A percentile compares a stretch with the other conserved stretches of the same genome.
Conservation (phyloP, 2,888 invertebrate genomes). For the Polylopha cassiicola region DNA sequence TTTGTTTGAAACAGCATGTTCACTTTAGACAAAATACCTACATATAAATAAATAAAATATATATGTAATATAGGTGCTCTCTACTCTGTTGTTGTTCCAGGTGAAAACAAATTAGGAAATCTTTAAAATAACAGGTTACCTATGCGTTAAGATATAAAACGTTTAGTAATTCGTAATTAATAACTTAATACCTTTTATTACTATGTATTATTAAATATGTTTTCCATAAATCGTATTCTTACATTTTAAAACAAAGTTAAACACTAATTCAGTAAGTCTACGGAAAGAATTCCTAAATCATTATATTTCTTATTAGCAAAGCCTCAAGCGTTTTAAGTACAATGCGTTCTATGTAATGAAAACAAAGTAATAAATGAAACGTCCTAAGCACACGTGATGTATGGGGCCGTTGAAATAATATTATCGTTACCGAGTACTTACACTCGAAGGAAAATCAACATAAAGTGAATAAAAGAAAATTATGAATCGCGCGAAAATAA, state of each 20-base stretch:
- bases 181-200: no score
- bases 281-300: slow-evolving; percentile 34
- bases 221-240: no score
- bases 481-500: slow-evolving; percentile 76
- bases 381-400: slow-evolving; percentile 54
- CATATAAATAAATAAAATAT: no score
- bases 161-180: no score
- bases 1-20: slow-evolving; percentile 44
- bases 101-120: no score
- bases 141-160: no score
- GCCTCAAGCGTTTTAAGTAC: slow-evolving; percentile 30
- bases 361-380: slow-evolving; percentile 62
- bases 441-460: slow-evolving; percentile 74
- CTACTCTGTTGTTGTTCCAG: no score
- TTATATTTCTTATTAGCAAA: slow-evolving; percentile 15
- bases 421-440: slow-evolving; percentile 74
- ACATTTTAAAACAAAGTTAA: no score
- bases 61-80: no score
- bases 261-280: slow-evolving; percentile 24
- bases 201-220: no score
- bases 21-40: slow-evolving; percentile 30
- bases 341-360: slow-evolving; percentile 44
- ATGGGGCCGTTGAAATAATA: slow-evolving; percentile 75
- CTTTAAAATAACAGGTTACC: no score
- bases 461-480: slow-evolving; percentile 78